Conservation (phyloP, 2,888 invertebrate species). For the Cheilosia vulpina region DNA sequence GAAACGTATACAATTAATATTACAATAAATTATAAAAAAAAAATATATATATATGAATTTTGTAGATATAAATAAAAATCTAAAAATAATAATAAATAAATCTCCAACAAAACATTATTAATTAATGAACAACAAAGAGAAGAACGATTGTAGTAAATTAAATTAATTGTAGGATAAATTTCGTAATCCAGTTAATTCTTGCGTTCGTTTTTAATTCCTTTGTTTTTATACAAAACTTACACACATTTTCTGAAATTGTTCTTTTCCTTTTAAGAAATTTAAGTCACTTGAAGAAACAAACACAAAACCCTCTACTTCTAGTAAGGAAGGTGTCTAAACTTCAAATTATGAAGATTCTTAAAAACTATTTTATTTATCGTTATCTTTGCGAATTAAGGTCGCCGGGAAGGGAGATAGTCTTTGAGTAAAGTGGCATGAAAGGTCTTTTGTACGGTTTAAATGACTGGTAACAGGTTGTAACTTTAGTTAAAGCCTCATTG, state of each 20-base stretch:
- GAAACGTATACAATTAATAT: constrained; percentile 75
- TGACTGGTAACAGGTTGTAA: too few species aligned
- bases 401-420: too few species aligned
- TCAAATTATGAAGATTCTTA: neutral
- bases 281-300: constrained; percentile 7
- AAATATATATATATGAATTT: constrained; percentile 61
- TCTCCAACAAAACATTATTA: constrained; percentile 57
- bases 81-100: constrained; percentile 32
- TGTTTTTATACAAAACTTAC: neutral
- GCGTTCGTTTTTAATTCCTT: constrained; percentile 9
- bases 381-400: neutral
- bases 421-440: too few species aligned
- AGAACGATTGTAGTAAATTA: constrained; percentile 60
- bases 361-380: neutral
- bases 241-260: neutral
- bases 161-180: constrained; percentile 62
- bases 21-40: constrained; percentile 67
- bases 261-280: constrained; percentile 26
- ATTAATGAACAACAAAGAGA: constrained; percentile 51
- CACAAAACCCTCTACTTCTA: constrained; percentile 55
- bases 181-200: constrained; percentile 16
- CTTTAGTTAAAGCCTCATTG: too few species aligned
- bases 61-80: constrained; percentile 68
- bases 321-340: constrained; percentile 16
- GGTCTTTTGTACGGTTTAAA: too few species aligned